A percentile compares a stretch with the other conserved stretches of the same genome.
These are phyloP conservation scores for Chrysina gloriosa DNA, from an alignment of 2,888 invertebrate species.

Conservation along the genomic window DNA sequence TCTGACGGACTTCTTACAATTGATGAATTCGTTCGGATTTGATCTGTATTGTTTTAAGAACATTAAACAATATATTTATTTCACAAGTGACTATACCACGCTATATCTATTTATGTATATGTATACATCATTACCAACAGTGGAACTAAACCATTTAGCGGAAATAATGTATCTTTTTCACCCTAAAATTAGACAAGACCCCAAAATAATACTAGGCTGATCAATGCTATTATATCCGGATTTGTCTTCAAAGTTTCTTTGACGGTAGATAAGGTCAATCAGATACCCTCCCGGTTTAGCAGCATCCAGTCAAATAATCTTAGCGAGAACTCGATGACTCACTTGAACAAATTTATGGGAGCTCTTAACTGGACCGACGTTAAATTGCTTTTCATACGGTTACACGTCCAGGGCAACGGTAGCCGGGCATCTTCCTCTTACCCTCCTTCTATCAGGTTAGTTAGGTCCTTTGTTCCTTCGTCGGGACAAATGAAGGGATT, in stretches of 20 bases:
- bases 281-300: constrained; percentile 42
- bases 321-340: constrained; percentile 51
- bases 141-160: constrained; percentile 25
- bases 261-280: constrained; percentile 42
- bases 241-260: constrained; percentile 45
- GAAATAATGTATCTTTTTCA: constrained; percentile 29
- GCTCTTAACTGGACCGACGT: constrained; percentile 54
- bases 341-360: constrained; percentile 56
- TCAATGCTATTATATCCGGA: constrained; percentile 44
- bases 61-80: no score
- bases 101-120: background rate
- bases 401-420: constrained; percentile 51
- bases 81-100: no score
- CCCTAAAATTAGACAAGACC: constrained; percentile 29
- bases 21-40: no score
- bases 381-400: constrained; percentile 54
- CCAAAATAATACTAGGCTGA: constrained; percentile 36
- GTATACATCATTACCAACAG: background rate
- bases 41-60: no score
- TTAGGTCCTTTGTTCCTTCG: constrained; percentile 62
- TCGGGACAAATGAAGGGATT: constrained; percentile 65
- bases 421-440: constrained; percentile 11
- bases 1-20: background rate
- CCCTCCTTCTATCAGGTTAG: constrained; percentile 54
- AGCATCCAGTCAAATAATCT: constrained; percentile 43